Conservation (phyloP, 1,140 invertebrate genomes). For the Vanessa tameamea region DNA sequence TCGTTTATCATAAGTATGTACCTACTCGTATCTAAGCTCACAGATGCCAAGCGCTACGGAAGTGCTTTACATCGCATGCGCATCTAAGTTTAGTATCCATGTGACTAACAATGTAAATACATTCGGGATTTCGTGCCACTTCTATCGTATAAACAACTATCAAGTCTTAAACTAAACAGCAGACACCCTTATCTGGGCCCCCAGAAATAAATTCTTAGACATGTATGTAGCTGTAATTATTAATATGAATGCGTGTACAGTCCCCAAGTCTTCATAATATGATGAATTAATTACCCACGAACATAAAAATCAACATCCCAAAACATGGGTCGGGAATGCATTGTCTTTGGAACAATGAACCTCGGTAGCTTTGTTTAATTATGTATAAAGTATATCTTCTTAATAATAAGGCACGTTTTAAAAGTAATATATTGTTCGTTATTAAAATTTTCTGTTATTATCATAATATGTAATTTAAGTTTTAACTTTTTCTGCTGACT, state of each 20-base stretch:
- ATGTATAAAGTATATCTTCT: conserved; percentile 33
- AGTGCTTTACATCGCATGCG: conserved; percentile 17
- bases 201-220: conserved; percentile 51
- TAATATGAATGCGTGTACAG: conserved; percentile 51
- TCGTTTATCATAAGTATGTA: not conserved
- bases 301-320: conserved; percentile 55
- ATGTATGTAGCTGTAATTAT: conserved; percentile 45
- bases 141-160: conserved; percentile 22
- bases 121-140: conserved; percentile 16
- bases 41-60: conserved; percentile 21
- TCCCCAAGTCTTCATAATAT: conserved; percentile 32
- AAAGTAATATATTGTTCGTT: not conserved
- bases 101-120: conserved; percentile 23
- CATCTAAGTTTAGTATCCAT: conserved; percentile 34
- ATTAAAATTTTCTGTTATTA: not conserved
- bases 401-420: not conserved
- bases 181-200: conserved; percentile 32
- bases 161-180: conserved; percentile 16
- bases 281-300: conserved; percentile 58
- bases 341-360: conserved; percentile 67
- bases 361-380: conserved; percentile 40
- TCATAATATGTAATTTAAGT: not conserved
- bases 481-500: not conserved
- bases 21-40: conserved; percentile 8
- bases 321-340: conserved; percentile 60